Evolutionary conservation across 1,140 invertebrate genomes (phyloP), one percentile per base, ranked within the genome.

Genomic region (Cherax quadricarinatus): DNA sequence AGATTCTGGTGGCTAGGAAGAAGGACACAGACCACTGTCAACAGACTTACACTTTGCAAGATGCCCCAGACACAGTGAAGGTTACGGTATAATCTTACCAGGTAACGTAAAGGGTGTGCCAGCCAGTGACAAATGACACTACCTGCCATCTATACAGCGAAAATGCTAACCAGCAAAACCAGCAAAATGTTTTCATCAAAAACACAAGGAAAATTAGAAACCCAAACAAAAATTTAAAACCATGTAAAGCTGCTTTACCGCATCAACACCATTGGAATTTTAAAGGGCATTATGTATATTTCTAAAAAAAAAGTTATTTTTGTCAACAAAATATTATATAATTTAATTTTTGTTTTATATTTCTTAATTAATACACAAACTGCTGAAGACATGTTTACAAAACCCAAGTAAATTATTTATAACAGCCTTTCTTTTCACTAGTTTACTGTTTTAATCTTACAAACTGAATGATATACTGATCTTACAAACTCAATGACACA

Each of bases 1-100:
- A 89, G 88, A 79, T 75, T 75, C 70, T 89, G 79, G 80, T 89
- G 88, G 88, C 57, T 51, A 73, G 60, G 86, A 66, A 30, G 86
- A 49, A 73, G 84, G 66, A 75, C 70, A 75, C 70, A 30, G 70
- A 75, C 70, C 5, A 30, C 66, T 70, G 66, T 70, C 66, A 70
- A 30, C 70, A 75, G 70, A 75, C 70, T 75, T 7, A 12, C n/a
- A 75, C 70, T 75, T 30, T 30, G n/a, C 12, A 75, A 30, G 12
- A 30, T 75, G n/a, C 24, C n/a, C 70, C 70, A 41, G n/a, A 57
- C 24, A 75, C 70, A 75, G 7, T 75, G 24, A 75, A 30, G 12
- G 12, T 9, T 75, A 30, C 21, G 70, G 2, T 12, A 30, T 3
- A n/a, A 30, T 7, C 70, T 75, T 30, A n/a, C 70, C 70, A 30